Base-by-base conservation (phyloP, 2,797 vertebrate genomes). In the Lepus oiostolus region DNA sequence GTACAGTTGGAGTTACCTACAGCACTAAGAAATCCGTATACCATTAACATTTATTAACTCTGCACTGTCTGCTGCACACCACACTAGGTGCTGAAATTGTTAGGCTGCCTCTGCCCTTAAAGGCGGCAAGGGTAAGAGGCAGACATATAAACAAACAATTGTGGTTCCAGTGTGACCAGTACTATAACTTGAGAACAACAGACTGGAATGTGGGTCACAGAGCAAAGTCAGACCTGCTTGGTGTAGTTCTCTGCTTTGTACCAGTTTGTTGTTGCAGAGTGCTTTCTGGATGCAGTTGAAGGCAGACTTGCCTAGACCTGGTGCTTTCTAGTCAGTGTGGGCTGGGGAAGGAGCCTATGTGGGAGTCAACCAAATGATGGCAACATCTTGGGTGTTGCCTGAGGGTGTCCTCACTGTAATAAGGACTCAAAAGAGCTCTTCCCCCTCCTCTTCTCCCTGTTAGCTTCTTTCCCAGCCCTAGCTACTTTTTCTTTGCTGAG, bases 301-400 rank as follows among this genome's bases (percentile, higher is more conserved):
- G 50, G 62, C 38, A 82, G 13, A n/a, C 85, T 93, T 95, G 79
- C 30, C 77, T 90, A 35, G 82, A 38, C 67, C 21, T 95, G 77
- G 52, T 92, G 6, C 42, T 84, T 87, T 87, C 74, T 71, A 22
- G 85, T 87, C 42, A 42, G 4, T 77, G 77, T 60, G 28, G 35
- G 12, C 63, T 94, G 38, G 7, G 7, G 21, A 38, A 58, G 60
- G 32, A 95, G 26, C 38, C 58, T n/a, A 5, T 88, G 32, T 72
- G 28, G 62, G 26, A 82, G 42, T 89, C 42, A 74, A 0, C n/a
- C 13, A 74, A 58, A 42, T 85, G 74, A 63, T 74, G 65, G 74
- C 88, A 91, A 85, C 14, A 26, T 76, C 11, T 60, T 90, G 47
- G 58, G 32, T 90, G 28, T 91, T 92, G 79, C 79, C 54, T 50